Base-by-base conservation (phyloP, 2,113 vertebrate genomes). In the Clarias gariepinus region DNA sequence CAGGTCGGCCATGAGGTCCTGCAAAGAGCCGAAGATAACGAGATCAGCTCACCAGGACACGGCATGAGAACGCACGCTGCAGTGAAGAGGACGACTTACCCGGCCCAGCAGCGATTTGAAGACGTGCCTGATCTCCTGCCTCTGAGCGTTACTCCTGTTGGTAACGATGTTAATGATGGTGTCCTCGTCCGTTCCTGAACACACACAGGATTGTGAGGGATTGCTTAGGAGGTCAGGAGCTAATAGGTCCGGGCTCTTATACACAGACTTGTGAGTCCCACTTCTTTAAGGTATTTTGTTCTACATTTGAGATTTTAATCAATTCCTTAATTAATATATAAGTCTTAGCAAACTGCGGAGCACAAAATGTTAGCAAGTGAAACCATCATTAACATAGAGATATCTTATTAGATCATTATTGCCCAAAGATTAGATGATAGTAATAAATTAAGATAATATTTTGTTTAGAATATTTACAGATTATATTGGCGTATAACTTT, bases 1-100 rank as follows among this genome's bases (percentile, higher is more conserved):
- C 89, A 99, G 93, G 86, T 99, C 98, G 28, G 97, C 97, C 95
- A 99, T 96, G 90, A 99, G 94, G 87, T 99, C 96, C 98, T 99
- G 84, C 10, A 58, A 64, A 80, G 55, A 89, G 3, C 18, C 77
- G 1, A 30, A 79, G 78, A 81, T 12, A 61, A 61, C 3, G 13
- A 36, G 33, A 47, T 53, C 11, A 61, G 57, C 12, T 73, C 13
- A 36, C 19, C 4, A 57, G 10, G 63, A 41, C 58, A 66, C n/a
- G 1, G 15, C 41, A n/a, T 28, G 47, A 57, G 36, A 47, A 28
- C 47, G 1, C 13, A 52, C 23, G n/a, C 8, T 33, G 4, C 23
- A 11, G 19, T 47, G 47, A 83, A 33, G 81, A 30, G n/a, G 61
- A 13, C 5, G 73, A 83, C 93, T 92, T 92, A 99, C 98, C 95